Evolutionary conservation across 2,797 vertebrate genomes (phyloP), one percentile per base, ranked within the genome.

Genomic region (Danio albolineatus): DNA sequence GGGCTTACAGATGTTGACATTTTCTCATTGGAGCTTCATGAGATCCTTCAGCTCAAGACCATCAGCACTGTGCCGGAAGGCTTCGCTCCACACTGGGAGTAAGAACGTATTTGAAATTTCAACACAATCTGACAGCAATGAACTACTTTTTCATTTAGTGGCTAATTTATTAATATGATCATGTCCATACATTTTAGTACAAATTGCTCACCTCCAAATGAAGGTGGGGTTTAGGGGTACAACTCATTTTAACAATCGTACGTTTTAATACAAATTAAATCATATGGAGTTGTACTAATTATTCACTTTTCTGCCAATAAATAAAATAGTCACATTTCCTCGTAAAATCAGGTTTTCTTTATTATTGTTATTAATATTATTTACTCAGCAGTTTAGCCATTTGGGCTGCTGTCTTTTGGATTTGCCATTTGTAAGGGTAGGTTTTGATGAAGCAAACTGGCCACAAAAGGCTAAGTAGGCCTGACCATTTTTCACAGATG

Each of bases 41-140:
- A 94, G 75, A 88, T 94, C 7, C 91, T 94, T 49, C 86, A 90
- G 57, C 88, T 94, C 82, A 94, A 92, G 89, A 92, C 91, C 0
- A 85, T 72, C 81, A 62, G 2, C 4, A 36, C 62, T 2, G 17
- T 12, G 16, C 44, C 76, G 0, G 88, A 89, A 0, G 67, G 59
- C 1, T 94, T 91, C 81, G 4, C 49, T 0, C 36, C 91, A 5
- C 79, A 87, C 2, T 94, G 91, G 91, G 90, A 91, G 94, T 94
- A 90, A 93, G 93, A 65, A 59, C n/a, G 46, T 0, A n/a, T 48
- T 8, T 60, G 13, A 19, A 49, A n/a, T 48, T 67, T 28, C 28
- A 28, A 28, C 1, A 28, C 28, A 28, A 28, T 28, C 28, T 3
- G 28, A 28, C 28, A 1, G 28, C 28, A 28, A 3, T 28, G 28